Base-by-base conservation (phyloP, 2,888 invertebrate genomes). In the Drosophila picticornis region DNA sequence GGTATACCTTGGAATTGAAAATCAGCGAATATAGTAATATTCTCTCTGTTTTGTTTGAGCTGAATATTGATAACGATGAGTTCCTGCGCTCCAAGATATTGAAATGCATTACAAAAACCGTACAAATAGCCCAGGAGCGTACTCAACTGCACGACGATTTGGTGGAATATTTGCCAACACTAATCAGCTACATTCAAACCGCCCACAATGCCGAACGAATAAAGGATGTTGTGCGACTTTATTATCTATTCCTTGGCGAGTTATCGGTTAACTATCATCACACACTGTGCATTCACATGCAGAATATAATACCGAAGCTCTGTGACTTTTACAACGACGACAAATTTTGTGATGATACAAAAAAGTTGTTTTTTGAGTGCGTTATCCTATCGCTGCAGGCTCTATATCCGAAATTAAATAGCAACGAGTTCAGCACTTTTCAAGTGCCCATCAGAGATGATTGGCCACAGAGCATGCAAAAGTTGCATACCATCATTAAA, bases 1-100 rank as follows among this genome's bases (percentile, higher is more conserved):
- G 40, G 7, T 91, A 90, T 61, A 66, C 86, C 6, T 67, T 74
- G 1, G 83, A 91, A 2, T 60, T 92, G 4, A 92, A 91, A 71
- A 83, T 92, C 11, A 89, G 84, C 55, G 93, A 92, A 65, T 90
- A 86, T 46, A 92, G 91, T 40, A 82, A 88, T 6, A 89, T 92
- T 34, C 77, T 92, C 0, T 91, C 92, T 0, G 88, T 87, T 55
- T 74, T 92, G 13, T 93, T 92, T 38, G 92, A 93, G 32, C n/a
- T 77, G 1, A 77, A 79, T n/a, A n/a, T 77, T 13, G 77, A 75
- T 1, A 62, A 66, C 2, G 84, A 92, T 56, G 79, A 88, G 0
- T 62, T 72, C 11, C 73, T 92, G 2, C 77, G 78, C 29, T 83
- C 88, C 13, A 79, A 80, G 19, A 60, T 92, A 3, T 60, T 93